Evolutionary conservation across 2,113 vertebrate species (phyloP).

Genomic region (Chascanopsetta lugubris): DNA sequence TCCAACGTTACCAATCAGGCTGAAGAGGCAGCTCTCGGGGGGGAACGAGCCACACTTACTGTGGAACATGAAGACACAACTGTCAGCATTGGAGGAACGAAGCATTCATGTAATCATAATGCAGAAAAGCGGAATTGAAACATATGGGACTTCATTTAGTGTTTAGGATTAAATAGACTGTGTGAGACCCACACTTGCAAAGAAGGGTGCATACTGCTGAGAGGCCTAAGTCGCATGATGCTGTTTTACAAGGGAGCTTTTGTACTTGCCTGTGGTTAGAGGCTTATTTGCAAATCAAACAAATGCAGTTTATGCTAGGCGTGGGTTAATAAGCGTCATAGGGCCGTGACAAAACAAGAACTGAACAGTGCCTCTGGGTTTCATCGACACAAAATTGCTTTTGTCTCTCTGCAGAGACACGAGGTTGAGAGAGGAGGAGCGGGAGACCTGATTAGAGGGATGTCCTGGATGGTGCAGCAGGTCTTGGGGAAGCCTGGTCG

Average conservation of each 20-base stretch:
- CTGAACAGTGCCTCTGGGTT: slow-evolving; percentile 38
- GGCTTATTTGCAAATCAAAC: slow-evolving; percentile 38
- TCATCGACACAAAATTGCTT: slow-evolving; percentile 29
- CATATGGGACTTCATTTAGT: not conserved
- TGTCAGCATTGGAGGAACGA: not conserved
- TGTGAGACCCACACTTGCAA: not conserved
- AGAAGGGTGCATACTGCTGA: not conserved
- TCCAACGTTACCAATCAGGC: slow-evolving; percentile 91
- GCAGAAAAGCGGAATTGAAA: not conserved
- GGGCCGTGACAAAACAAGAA: slow-evolving; percentile 36
- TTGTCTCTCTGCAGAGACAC: slow-evolving; percentile 31
- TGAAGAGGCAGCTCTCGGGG: slow-evolving; percentile 94
- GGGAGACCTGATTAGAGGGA: slow-evolving; percentile 90
- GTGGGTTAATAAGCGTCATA: slow-evolving; percentile 38
- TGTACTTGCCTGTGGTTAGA: slow-evolving; percentile 31
- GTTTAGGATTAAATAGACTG: not conserved
- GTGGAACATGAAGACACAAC: slow-evolving; percentile 32
- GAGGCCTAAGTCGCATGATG: slow-evolving; percentile 12
- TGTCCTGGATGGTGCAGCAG: slow-evolving; percentile 91
- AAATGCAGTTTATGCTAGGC: slow-evolving; percentile 48
- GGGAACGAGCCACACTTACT: slow-evolving; percentile 93
- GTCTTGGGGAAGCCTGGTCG: slow-evolving; percentile 89
- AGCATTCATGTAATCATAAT: not conserved
- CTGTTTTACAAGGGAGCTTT: slow-evolving; percentile 41
- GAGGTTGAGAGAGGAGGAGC: not conserved